These are phyloP conservation scores for Brachylomia viminalis DNA, from an alignment of 2,888 invertebrate genomes.

Conservation along the genomic window DNA sequence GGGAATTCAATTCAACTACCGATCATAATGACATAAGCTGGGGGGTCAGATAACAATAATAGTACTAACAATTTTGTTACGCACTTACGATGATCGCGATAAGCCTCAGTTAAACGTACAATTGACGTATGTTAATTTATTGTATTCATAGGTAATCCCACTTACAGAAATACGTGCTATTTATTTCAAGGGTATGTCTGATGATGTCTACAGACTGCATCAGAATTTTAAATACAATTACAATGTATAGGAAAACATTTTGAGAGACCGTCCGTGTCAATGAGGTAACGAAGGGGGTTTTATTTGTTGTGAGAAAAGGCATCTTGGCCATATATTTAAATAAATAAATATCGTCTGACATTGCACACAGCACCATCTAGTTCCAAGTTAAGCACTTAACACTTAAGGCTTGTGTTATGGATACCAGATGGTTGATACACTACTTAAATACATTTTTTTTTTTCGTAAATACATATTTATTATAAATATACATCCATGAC, in stretches of 20 bases:
- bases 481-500: no score
- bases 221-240: neutral
- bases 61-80: neutral
- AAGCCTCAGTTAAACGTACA: conserved; percentile 1
- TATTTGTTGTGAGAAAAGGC: neutral
- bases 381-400: no score
- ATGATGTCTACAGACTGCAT: neutral
- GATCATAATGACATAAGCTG: neutral
- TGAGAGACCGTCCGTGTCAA: neutral
- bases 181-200: neutral
- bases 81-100: conserved; percentile 2
- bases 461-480: no score
- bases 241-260: neutral
- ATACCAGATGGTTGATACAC: no score
- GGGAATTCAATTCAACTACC: neutral
- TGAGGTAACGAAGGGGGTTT: neutral
- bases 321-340: neutral
- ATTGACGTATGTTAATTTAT: conserved; percentile 13
- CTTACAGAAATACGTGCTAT: conserved; percentile 10
- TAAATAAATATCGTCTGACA: no score
- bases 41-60: conserved; percentile 22
- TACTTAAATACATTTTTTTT: no score
- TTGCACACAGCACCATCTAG: no score
- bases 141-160: conserved; percentile 26
- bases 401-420: no score